Evolutionary conservation across 2,113 vertebrate species (phyloP), one percentile per base, ranked within the genome.

Genomic region (Zosterops japonicus): DNA sequence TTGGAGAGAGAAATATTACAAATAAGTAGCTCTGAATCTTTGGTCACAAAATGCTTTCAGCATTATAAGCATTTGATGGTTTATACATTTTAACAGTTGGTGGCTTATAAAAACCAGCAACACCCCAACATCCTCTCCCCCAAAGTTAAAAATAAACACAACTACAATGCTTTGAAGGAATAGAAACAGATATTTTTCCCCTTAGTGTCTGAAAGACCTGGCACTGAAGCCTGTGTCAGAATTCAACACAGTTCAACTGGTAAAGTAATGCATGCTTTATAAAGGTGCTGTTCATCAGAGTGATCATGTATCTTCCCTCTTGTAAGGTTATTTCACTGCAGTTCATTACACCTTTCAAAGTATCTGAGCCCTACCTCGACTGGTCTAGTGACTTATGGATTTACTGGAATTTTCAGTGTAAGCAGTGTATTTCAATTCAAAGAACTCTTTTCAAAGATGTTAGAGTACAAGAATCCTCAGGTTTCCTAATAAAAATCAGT

Each of bases 401-500:
- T 95, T 96, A 96, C 79, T 75, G 80, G 59, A 95, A 95, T 95
- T 96, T 93, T 82, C 89, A 92, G 76, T 90, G 64, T 76, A 93
- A 97, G 87, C 72, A 95, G 47, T 5, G 8, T n/a, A 93, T 50
- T 94, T 71, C 47, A 74, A 81, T 92, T 96, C 65, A 97, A 97
- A 96, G 94, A 92, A 25, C 83, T 92, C 90, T 97, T 97, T 94
- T 97, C 90, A 97, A 95, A 98, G 84, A 97, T 13, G 29, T 81
- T 95, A 88, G 87, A 97, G 95, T 90, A 92, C 87, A 97, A 96
- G 92, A 95, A 94, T 96, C 84, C 82, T 98, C 95, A 93, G 93
- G 96, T 98, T 98, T 98, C 97, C 98, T 96, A 93, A 96, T 96
- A 98, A 98, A 95, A 98, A 97, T 96, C 95, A 97, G 94, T 93